Conservation (phyloP, 2,113 vertebrate species). For the Podiceps cristatus region DNA sequence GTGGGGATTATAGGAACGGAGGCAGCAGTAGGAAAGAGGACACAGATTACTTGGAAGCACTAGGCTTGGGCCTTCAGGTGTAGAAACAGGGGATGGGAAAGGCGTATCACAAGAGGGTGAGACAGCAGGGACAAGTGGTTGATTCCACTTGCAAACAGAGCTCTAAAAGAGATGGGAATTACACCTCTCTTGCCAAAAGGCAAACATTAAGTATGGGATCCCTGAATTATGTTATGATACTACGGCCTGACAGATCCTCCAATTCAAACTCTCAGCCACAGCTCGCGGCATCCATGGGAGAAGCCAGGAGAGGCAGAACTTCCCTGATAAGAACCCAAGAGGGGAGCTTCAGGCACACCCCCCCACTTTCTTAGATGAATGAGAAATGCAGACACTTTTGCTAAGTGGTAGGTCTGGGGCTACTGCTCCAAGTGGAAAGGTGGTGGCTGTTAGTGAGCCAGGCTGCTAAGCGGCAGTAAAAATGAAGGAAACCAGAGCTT, state of each 20-base stretch:
- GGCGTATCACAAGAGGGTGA: not conserved
- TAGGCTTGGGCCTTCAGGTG: not conserved
- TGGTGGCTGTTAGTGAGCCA: not conserved
- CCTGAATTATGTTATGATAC: not conserved
- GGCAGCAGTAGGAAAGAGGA: not conserved
- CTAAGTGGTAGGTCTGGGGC: not conserved
- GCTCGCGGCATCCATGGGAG: not conserved
- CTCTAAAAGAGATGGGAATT: not conserved
- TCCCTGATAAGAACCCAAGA: not conserved
- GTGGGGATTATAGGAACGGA: not conserved
- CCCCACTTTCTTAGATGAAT: not conserved
- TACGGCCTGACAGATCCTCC: not conserved
- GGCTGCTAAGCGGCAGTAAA: constrained; percentile 9
- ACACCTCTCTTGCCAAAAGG: not conserved
- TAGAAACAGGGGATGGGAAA: not conserved
- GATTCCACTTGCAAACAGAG: not conserved
- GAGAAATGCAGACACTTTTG: not conserved
- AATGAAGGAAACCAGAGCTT: constrained; percentile 28
- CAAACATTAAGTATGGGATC: not conserved
- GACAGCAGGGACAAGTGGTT: rapidly evolving
- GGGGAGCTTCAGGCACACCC: not conserved
- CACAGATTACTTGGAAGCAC: not conserved
- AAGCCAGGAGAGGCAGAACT: not conserved
- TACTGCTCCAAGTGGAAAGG: not conserved
- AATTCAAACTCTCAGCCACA: not conserved